Conservation (phyloP, 2,113 vertebrate genomes). For the Calidris pugnax region DNA sequence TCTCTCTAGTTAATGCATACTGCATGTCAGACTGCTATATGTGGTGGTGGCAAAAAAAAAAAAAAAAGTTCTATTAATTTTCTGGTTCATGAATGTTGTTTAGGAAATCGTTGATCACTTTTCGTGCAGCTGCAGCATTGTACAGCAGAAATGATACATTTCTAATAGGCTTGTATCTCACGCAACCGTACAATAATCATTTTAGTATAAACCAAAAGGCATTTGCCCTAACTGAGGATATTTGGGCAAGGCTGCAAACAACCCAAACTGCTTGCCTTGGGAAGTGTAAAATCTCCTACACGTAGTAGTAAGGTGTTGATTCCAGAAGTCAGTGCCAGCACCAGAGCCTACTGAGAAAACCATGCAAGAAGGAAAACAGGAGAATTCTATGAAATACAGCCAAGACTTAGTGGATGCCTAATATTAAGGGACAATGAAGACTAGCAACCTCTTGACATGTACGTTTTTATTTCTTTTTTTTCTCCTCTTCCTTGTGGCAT, state of each 20-base stretch:
- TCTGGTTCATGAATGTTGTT: background rate
- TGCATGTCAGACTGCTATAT: background rate
- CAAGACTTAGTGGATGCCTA: background rate
- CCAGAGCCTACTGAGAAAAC: background rate
- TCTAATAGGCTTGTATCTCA: background rate
- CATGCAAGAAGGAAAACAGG: background rate
- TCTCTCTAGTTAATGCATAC: background rate
- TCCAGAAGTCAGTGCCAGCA: background rate
- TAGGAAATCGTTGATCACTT: background rate
- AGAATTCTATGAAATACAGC: background rate
- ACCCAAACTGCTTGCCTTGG: background rate
- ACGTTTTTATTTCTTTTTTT: background rate
- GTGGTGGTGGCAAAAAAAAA: background rate
- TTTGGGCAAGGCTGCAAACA: background rate
- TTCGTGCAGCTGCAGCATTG: rapidly evolving
- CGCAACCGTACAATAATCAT: background rate
- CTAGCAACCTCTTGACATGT: background rate
- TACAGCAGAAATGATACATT: background rate
- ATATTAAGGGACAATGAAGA: background rate
- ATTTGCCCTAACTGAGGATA: background rate
- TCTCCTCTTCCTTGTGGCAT: background rate
- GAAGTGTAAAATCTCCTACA: background rate
- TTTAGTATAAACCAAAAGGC: background rate
- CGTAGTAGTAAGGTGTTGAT: background rate
- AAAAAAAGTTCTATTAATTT: background rate